Conservation (phyloP, 1,140 invertebrate species). For the Conus betulinus region DNA sequence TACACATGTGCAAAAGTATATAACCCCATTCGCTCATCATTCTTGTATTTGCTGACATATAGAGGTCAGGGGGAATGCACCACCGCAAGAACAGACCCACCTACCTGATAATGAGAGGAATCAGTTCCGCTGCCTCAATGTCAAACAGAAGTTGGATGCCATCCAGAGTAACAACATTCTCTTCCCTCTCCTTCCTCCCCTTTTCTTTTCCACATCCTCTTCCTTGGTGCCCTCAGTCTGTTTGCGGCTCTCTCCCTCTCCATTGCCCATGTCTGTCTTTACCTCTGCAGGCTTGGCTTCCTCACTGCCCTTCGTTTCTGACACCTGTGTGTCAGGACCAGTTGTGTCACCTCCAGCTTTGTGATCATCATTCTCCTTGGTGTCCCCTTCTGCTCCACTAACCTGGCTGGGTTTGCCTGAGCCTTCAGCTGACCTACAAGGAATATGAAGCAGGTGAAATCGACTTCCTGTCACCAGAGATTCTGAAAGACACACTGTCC, state of each 20-base stretch:
- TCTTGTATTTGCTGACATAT: no score
- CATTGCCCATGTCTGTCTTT: neutral
- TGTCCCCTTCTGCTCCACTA: neutral
- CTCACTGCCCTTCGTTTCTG: neutral
- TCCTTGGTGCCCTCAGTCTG: neutral
- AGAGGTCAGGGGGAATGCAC: no score
- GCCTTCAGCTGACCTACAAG: neutral
- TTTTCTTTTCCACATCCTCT: constrained; percentile 27
- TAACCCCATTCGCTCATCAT: no score
- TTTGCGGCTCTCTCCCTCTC: neutral
- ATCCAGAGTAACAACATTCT: constrained; percentile 38
- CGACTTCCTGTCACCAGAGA: no score
- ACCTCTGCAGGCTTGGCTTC: neutral
- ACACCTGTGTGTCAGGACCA: neutral
- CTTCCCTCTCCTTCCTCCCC: neutral
- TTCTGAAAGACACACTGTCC: no score
- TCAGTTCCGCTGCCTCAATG: constrained; percentile 60
- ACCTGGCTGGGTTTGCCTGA: neutral
- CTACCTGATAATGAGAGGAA: constrained; percentile 61
- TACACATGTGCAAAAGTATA: no score
- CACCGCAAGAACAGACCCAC: no score
- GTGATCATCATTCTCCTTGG: constrained; percentile 2
- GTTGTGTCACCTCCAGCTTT: neutral
- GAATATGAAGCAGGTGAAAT: no score
- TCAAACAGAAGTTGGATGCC: constrained; percentile 62